Base-by-base conservation (phyloP, 92 coral and sea anemone genomes). In the Diadumene lineata region DNA sequence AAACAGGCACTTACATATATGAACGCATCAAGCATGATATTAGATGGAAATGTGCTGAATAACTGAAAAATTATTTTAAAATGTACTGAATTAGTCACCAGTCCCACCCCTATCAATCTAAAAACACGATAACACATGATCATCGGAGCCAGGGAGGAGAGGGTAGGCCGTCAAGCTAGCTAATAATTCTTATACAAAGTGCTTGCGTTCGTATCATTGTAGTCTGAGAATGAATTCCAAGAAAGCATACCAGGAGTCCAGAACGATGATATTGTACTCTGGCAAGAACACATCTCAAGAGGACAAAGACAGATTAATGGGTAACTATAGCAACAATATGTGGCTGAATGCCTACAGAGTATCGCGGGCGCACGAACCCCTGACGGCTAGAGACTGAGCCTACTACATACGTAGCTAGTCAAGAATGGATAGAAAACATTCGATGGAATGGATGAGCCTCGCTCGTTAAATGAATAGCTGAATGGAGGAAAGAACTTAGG, bases 181-280 rank as follows among this genome's bases (percentile, higher is more conserved):
- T 58, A 15, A 18, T 19, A 58, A 11, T 9, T 10, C 26, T 29
- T 58, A 0, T 1, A 58, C 64, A 22, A 1, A 16, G 8, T 58
- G 22, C 4, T 1, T 25, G 31, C 15, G 22, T 58, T 58, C 3
- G 1, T 22, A 2, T 53, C 6, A 53, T 4, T 16, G 60, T 61
- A 60, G 79, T 19, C 22, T 9, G 70, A 38, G 9, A 18, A 23
- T 21, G 82, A 78, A 24, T 19, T n/a, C n/a, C n/a, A 9, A 16
- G 82, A 68, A 0, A 60, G 53, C 24, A 31, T 68, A 27, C 68
- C 82, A 9, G 68, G 64, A 21, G 82, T 78, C 0, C 82, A 78
- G 61, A 60, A 68, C 29, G 82, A 78, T 34, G 82, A 78, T 23
- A 78, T 78, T 25, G 82, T 78, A 0, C 15, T 78, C 28, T 78